phyloP scores from a whole-genome alignment of 2,888 invertebrate genomes.

The Atrina japonica region DNA sequence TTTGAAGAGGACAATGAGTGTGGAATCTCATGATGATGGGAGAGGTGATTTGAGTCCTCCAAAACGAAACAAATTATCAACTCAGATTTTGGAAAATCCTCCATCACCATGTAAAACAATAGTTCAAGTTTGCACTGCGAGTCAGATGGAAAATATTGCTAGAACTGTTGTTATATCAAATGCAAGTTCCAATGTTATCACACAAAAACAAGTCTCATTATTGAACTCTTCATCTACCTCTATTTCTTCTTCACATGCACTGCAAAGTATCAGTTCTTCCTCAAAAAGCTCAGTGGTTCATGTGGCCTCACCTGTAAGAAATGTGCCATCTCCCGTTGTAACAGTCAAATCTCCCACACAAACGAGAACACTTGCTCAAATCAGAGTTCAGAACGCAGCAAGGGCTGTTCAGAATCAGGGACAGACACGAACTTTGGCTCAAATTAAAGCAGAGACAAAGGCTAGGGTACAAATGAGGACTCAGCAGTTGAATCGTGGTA shows the following conservation, averaged over 20 bases:
- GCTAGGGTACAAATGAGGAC: slow-evolving; percentile 52
- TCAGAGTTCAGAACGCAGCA: slow-evolving; percentile 71
- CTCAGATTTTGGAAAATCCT: neutral
- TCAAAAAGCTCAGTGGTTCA: slow-evolving; percentile 28
- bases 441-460: slow-evolving; percentile 72
- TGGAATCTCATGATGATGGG: slow-evolving; percentile 30
- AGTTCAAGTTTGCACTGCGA: slow-evolving; percentile 27
- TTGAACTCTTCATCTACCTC: slow-evolving; percentile 40
- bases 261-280: slow-evolving; percentile 41
- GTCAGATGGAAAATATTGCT: slow-evolving; percentile 22
- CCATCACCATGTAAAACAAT: slow-evolving; percentile 31
- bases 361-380: slow-evolving; percentile 78
- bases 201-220: slow-evolving; percentile 35
- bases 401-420: slow-evolving; percentile 47
- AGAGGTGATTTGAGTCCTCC: slow-evolving; percentile 51
- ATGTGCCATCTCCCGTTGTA: slow-evolving; percentile 24
- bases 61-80: slow-evolving; percentile 46
- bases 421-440: slow-evolving; percentile 72
- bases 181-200: slow-evolving; percentile 17
- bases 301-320: slow-evolving; percentile 34
- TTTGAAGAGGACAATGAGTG: slow-evolving; percentile 47
- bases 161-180: slow-evolving; percentile 30
- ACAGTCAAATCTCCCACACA: slow-evolving; percentile 65
- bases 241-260: slow-evolving; percentile 35
- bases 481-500: slow-evolving; percentile 10